Evolutionary conservation across 2,113 vertebrate species (phyloP).

Genomic region (Phaethornis superciliosus): DNA sequence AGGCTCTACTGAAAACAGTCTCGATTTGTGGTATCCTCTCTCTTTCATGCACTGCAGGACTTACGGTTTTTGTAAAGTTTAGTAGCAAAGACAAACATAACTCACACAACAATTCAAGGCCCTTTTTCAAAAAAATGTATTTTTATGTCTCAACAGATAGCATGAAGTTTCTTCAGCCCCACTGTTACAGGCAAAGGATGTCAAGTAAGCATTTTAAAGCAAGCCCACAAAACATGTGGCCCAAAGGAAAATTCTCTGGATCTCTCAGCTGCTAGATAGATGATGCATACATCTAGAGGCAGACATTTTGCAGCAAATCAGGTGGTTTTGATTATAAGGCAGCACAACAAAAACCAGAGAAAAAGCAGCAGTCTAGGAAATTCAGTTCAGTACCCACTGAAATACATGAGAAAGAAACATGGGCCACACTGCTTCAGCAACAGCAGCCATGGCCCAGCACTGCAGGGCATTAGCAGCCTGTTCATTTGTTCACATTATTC

Average conservation of each 20-base stretch:
- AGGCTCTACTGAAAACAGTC: neutral
- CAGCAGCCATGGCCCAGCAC: neutral
- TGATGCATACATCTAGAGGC: neutral
- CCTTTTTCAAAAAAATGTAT: neutral
- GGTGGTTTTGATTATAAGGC: neutral
- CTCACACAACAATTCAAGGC: neutral
- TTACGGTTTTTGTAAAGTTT: neutral
- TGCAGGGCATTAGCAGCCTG: neutral
- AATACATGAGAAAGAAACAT: neutral
- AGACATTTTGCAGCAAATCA: neutral
- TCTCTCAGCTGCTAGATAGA: neutral
- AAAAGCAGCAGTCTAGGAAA: neutral
- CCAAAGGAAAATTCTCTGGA: neutral
- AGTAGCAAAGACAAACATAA: neutral
- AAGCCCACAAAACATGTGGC: neutral
- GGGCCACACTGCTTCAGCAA: rapidly evolving
- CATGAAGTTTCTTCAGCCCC: neutral
- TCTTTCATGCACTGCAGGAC: neutral
- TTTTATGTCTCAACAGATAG: neutral
- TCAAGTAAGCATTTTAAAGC: neutral
- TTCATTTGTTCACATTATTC: neutral
- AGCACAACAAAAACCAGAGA: neutral
- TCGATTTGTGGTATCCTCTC: neutral
- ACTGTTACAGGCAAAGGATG: neutral
- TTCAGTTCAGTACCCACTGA: neutral